phyloP scores from a whole-genome alignment of 2,113 vertebrate genomes.

The Triplophysa siluroides region DNA sequence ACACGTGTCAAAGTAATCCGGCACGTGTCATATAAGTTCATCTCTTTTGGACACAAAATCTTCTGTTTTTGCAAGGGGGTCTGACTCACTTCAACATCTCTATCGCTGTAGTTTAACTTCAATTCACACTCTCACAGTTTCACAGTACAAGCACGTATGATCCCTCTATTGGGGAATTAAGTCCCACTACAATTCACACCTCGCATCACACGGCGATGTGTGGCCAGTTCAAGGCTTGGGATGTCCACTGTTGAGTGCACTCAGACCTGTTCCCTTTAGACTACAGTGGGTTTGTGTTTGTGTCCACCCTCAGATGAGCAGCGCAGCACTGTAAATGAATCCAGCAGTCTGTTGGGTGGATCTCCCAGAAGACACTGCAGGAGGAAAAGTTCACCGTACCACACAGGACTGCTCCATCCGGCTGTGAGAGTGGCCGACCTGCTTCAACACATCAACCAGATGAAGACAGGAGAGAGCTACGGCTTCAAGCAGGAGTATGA shows the following conservation, averaged over 20 bases:
- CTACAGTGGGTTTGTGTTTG: constrained; percentile 24
- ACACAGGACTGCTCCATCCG: constrained; percentile 91
- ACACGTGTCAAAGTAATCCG: no score
- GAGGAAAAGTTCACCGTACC: constrained; percentile 90
- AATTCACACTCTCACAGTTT: constrained; percentile 15
- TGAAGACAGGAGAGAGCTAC: constrained; percentile 93
- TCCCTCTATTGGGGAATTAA: not conserved
- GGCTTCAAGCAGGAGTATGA: constrained; percentile 97
- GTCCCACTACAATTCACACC: not conserved
- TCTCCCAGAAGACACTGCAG: constrained; percentile 79
- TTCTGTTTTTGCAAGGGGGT: not conserved
- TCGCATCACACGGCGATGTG: not conserved
- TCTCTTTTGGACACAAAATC: no score
- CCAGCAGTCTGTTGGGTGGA: constrained; percentile 88
- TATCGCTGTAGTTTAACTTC: not conserved
- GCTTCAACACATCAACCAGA: constrained; percentile 96
- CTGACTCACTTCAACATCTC: not conserved
- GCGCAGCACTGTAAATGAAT: constrained; percentile 86
- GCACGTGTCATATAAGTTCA: no score
- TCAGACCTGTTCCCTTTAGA: not conserved
- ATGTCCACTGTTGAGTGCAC: not conserved
- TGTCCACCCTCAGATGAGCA: constrained; percentile 77
- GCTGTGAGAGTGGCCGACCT: constrained; percentile 91
- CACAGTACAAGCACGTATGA: not conserved
- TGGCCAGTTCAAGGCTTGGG: not conserved